Evolutionary conservation across 1,140 invertebrate genomes (phyloP), one percentile per base, ranked within the genome.

Genomic region (Probaryconus sp.): DNA sequence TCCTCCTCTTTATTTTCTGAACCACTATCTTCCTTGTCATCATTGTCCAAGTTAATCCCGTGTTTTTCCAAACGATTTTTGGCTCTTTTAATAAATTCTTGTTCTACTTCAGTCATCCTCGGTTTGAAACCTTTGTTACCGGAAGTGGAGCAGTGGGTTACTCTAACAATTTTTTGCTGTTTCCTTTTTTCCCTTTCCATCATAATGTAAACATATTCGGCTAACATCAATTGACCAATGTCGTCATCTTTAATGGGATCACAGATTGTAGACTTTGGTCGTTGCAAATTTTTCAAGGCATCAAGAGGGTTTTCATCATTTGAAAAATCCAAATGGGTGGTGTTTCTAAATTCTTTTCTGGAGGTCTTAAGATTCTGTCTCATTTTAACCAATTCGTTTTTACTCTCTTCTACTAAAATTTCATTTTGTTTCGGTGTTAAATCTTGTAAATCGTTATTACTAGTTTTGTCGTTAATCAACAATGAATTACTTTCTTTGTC

Each of bases 161-260:
- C 91, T 87, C 94, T 94, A 10, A 96, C 92, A 9, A 95, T 89
- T 83, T 94, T 94, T 18, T 93, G 90, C 38, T 93, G 90, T 48
- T 92, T 93, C 18, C 94, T 89, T 78, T 95, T 91, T 69, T 93
- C 91, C n/a, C 93, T 89, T 83, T 94, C 93, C 1, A 92, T 89
- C 43, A 95, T 91, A 87, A 94, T 92, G 76, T 90, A 88, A 81
- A 94, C 90, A 83, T 94, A 96, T 83, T 96, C 94, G 61, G 93
- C 89, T 79, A 94, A 95, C 94, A 96, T 95, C 80, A 91, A 89
- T 63, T 92, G 90, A 5, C 93, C 89, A 78, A 94, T 91, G 26
- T 90, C 89, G 83, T 95, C 94, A 13, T 90, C 88, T 60, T 89
- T 88, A 24, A 84, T 88, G 37, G 87, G 85, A 64, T 87, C 85